Conservation (phyloP, 2,888 invertebrate genomes). For the Sylvicola fuscatus region DNA sequence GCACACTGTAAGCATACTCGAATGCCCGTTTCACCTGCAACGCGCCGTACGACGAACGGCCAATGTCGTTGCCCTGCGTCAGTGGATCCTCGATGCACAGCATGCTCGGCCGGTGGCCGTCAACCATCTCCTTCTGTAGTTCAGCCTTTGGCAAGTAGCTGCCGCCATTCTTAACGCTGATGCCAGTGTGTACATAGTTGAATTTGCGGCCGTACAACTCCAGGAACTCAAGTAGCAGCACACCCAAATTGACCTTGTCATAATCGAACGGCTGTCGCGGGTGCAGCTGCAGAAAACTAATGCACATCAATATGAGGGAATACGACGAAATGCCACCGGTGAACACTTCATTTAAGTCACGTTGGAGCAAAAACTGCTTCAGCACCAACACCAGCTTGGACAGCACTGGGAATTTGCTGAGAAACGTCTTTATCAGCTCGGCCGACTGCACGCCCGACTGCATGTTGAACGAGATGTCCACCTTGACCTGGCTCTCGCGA, state of each 20-base stretch:
- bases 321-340: slow-evolving; percentile 97
- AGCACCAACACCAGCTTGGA: slow-evolving; percentile 90
- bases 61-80: slow-evolving; percentile 91
- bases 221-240: slow-evolving; percentile 88
- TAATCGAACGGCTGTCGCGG: slow-evolving; percentile 53
- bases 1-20: slow-evolving; percentile 81
- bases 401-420: slow-evolving; percentile 72
- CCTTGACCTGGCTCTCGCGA: slow-evolving; percentile 58
- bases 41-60: slow-evolving; percentile 77
- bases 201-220: slow-evolving; percentile 94
- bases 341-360: slow-evolving; percentile 98
- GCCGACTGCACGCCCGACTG: slow-evolving; percentile 94
- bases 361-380: slow-evolving; percentile 94
- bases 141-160: slow-evolving; percentile 88
- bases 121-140: slow-evolving; percentile 80
- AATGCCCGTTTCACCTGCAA: slow-evolving; percentile 71
- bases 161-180: slow-evolving; percentile 83
- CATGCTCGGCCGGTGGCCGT: slow-evolving; percentile 82
- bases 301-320: slow-evolving; percentile 94
- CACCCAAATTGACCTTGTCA: slow-evolving; percentile 64
- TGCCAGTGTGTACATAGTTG: slow-evolving; percentile 86
- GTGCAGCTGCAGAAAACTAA: slow-evolving; percentile 90
- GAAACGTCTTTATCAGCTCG: slow-evolving; percentile 81
- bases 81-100: slow-evolving; percentile 97
- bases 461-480: slow-evolving; percentile 99